A percentile compares a stretch with the other conserved stretches of the same genome.
Conservation (phyloP, 2,888 invertebrate genomes). For the Drepana falcataria region DNA sequence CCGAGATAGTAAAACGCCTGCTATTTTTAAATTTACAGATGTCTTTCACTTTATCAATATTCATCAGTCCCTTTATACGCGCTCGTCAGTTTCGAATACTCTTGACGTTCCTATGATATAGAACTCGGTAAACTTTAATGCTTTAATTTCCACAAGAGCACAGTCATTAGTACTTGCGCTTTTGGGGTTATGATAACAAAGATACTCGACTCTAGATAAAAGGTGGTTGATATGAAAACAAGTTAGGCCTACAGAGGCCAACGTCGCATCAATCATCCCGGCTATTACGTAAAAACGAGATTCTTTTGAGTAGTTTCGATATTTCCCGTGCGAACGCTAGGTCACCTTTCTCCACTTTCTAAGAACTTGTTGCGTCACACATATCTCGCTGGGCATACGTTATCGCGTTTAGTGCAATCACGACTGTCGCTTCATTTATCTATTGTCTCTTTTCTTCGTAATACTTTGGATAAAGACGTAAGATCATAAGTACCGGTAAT, state of each 20-base stretch:
- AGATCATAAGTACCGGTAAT: background rate
- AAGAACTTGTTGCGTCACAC: slow-evolving; percentile 28
- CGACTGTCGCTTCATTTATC: slow-evolving; percentile 18
- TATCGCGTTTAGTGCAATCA: slow-evolving; percentile 16
- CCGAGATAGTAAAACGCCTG: too few relatives aligned
- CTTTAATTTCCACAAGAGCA: too few relatives aligned
- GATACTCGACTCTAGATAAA: too few relatives aligned
- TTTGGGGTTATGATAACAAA: too few relatives aligned
- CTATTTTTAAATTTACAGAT: too few relatives aligned
- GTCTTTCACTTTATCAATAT: too few relatives aligned
- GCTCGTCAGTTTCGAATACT: too few relatives aligned
- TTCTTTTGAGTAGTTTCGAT: slow-evolving; percentile 32
- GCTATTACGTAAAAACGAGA: slow-evolving; percentile 37
- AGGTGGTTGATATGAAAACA: background rate
- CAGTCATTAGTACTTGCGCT: too few relatives aligned
- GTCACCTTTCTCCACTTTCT: slow-evolving; percentile 62
- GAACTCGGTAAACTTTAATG: too few relatives aligned
- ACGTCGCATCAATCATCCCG: slow-evolving; percentile 20
- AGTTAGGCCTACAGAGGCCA: background rate
- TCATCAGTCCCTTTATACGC: too few relatives aligned
- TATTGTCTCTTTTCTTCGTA: slow-evolving; percentile 3
- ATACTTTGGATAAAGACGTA: background rate
- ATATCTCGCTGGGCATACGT: slow-evolving; percentile 11
- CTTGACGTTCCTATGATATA: too few relatives aligned
- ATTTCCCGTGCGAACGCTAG: slow-evolving; percentile 36